Percentiles rank a stretch among this genome's conserved stretches.
Evolutionary conservation across 2,113 vertebrate species (phyloP).

Genomic region (Melospiza georgiana): DNA sequence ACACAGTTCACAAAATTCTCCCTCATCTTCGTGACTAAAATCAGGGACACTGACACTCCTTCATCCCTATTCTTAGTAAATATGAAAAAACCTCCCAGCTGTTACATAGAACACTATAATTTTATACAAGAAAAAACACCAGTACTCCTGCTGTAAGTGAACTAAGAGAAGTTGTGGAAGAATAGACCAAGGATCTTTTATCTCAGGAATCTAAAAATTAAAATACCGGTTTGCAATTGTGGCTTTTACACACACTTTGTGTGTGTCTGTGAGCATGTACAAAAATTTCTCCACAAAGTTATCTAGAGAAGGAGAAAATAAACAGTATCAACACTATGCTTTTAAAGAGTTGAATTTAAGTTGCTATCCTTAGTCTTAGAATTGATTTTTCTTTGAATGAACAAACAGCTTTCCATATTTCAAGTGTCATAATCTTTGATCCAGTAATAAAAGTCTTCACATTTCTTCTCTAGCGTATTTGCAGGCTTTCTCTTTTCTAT

Average conservation of each 20-base stretch:
- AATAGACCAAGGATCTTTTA: background rate
- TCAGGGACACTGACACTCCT: background rate
- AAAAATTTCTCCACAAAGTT: background rate
- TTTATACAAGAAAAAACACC: background rate
- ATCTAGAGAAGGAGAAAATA: background rate
- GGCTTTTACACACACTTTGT: background rate
- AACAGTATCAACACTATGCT: background rate
- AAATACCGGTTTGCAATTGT: accelerated
- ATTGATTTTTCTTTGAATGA: background rate
- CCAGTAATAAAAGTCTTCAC: background rate
- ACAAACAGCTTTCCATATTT: background rate
- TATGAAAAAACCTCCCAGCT: background rate
- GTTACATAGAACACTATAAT: background rate
- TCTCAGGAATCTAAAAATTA: background rate
- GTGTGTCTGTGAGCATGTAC: background rate
- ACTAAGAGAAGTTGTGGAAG: background rate
- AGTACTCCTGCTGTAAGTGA: background rate
- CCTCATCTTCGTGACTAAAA: background rate
- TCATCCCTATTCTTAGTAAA: background rate
- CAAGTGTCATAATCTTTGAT: background rate
- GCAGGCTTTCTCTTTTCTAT: background rate
- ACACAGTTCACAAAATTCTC: background rate
- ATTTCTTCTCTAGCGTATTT: background rate
- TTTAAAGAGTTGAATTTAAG: background rate
- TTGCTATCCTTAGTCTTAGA: background rate